Percentiles rank a stretch among this genome's conserved stretches.
These are phyloP conservation scores for Argynnis bischoffii DNA, from an alignment of 2,888 invertebrate genomes.

Conservation along the genomic window DNA sequence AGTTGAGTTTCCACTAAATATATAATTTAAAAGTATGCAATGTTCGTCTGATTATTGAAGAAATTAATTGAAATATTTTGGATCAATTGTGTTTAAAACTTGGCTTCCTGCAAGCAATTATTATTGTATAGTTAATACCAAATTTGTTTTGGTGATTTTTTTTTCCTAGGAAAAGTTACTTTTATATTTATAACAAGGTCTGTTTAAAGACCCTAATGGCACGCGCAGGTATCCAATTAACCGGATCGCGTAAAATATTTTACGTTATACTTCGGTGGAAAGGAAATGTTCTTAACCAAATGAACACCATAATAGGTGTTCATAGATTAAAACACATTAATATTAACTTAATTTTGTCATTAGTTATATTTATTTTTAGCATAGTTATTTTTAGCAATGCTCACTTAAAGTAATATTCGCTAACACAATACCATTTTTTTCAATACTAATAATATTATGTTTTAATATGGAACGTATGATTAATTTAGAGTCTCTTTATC, in stretches of 20 bases:
- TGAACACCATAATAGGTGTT: neutral
- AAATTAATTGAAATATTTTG: neutral
- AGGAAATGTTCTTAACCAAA: conserved; percentile 22
- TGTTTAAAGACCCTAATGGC: conserved; percentile 66
- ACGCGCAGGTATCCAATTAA: neutral
- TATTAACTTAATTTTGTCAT: conserved; percentile 29
- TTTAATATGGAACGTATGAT: neutral
- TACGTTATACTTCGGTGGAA: conserved; percentile 19
- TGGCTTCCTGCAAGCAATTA: conserved; percentile 41
- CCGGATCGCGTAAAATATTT: conserved; percentile 2
- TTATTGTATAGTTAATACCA: conserved; percentile 56
- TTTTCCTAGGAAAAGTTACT: conserved; percentile 67
- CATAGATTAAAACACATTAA: neutral
- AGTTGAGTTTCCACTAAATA: too few species aligned
- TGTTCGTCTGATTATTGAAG: neutral
- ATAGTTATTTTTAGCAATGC: conserved; percentile 20
- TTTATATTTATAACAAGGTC: conserved; percentile 58
- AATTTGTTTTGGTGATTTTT: conserved; percentile 60
- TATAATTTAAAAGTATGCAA: neutral
- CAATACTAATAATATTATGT: neutral
- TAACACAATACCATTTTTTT: neutral
- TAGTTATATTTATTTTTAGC: conserved; percentile 38
- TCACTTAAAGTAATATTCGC: neutral
- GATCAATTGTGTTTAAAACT: neutral
- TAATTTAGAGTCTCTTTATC: too few species aligned